These are phyloP conservation scores for crab-eating macaque (Macaca fascicularis) DNA, from an alignment of 2,113 vertebrate genomes.

Conservation along the genomic window DNA sequence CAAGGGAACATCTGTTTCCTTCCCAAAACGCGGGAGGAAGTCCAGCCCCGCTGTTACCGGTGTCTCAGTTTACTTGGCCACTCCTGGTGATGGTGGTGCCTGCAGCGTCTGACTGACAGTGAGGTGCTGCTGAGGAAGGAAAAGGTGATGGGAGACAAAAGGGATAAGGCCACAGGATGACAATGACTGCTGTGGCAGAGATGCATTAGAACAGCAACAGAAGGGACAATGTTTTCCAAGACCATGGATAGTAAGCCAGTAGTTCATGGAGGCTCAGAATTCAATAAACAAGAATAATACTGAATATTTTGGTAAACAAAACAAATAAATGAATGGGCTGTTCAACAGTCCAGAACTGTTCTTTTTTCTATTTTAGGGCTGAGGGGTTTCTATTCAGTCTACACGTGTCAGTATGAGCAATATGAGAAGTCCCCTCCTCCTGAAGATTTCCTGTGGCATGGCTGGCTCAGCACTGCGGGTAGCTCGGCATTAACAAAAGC, in stretches of 20 bases:
- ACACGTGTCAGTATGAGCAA: neutral
- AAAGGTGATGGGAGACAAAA: neutral
- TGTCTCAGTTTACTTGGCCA: neutral
- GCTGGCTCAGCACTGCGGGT: neutral
- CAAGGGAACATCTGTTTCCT: neutral
- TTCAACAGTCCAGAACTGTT: neutral
- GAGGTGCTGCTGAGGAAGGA: neutral
- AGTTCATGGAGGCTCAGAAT: neutral
- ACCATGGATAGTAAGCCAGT: neutral
- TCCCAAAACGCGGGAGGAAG: neutral
- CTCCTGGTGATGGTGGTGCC: neutral
- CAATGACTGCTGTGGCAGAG: neutral
- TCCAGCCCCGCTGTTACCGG: rapidly evolving
- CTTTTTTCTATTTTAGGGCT: neutral
- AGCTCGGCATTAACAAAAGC: neutral
- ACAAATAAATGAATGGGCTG: neutral
- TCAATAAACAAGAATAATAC: neutral
- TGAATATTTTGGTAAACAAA: constrained; percentile 33
- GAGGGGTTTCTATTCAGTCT: neutral
- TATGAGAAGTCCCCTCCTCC: neutral
- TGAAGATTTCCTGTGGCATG: neutral
- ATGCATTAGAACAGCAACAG: neutral
- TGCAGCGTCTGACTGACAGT: rapidly evolving
- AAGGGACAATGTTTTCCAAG: neutral
- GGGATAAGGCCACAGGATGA: neutral